phyloP scores from a whole-genome alignment of 2,113 vertebrate genomes.

The Pantherophis guttatus region DNA sequence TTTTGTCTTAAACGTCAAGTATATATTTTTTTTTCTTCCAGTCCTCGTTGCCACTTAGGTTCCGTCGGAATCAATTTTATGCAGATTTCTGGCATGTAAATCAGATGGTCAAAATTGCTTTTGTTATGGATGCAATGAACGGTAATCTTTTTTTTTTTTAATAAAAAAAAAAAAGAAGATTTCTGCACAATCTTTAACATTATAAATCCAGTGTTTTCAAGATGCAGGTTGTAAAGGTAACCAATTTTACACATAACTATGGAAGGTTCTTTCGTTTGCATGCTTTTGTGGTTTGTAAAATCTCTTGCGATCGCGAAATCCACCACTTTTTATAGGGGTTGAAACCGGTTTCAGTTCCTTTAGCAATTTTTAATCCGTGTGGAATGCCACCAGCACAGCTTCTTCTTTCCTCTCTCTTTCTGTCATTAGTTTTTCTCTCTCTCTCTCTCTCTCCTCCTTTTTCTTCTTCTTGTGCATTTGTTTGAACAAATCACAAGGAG shows the following conservation, averaged over 20 bases:
- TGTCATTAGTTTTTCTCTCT: neutral
- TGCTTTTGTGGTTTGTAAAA: constrained; percentile 68
- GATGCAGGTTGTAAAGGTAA: constrained; percentile 79
- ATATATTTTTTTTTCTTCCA: constrained; percentile 59
- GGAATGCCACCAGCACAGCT: constrained; percentile 62
- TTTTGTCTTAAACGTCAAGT: constrained; percentile 65
- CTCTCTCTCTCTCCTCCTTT: neutral
- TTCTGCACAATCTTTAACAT: constrained; percentile 77
- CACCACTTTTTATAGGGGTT: constrained; percentile 68
- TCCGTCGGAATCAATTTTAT: constrained; percentile 64
- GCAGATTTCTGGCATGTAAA: constrained; percentile 70
- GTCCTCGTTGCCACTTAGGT: constrained; percentile 32
- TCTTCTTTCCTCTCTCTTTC: neutral
- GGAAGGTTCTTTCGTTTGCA: constrained; percentile 77
- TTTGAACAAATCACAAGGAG: constrained; percentile 75
- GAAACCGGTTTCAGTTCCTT: constrained; percentile 68
- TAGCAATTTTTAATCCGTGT: constrained; percentile 72
- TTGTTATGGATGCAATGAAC: constrained; percentile 71
- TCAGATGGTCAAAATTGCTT: constrained; percentile 77
- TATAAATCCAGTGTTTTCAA: constrained; percentile 78
- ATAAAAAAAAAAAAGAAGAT: constrained; percentile 65
- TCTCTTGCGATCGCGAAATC: constrained; percentile 71
- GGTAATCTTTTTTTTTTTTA: constrained; percentile 55
- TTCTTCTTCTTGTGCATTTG: constrained; percentile 66
- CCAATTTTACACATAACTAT: constrained; percentile 77